Evolutionary conservation across 2,113 vertebrate species (phyloP).

Genomic region (Hyaena hyaena): DNA sequence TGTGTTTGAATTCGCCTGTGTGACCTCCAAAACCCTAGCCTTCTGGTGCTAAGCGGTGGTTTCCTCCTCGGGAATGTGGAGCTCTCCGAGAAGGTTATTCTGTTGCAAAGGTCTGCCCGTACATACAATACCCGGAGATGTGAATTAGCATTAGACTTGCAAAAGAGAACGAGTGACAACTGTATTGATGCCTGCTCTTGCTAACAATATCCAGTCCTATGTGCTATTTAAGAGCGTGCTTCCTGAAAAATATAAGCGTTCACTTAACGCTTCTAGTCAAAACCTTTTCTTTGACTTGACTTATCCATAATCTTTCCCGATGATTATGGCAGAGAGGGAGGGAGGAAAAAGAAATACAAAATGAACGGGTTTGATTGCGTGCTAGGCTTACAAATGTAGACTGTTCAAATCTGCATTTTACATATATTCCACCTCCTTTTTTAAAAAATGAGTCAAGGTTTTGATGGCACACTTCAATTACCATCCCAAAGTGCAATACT

Average conservation of each 20-base stretch:
- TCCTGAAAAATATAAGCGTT: slow-evolving; percentile 68
- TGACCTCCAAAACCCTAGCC: slow-evolving; percentile 16
- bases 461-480: slow-evolving; percentile 84
- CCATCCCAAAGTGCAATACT: slow-evolving; percentile 77
- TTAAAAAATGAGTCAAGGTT: slow-evolving; percentile 79
- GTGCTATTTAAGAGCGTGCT: slow-evolving; percentile 70
- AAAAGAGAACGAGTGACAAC: slow-evolving; percentile 83
- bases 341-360: slow-evolving; percentile 71
- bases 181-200: slow-evolving; percentile 79
- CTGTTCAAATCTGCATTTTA: slow-evolving; percentile 81
- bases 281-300: slow-evolving; percentile 78
- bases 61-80: slow-evolving; percentile 49
- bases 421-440: slow-evolving; percentile 81
- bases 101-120: slow-evolving; percentile 56
- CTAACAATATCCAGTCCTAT: slow-evolving; percentile 73
- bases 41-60: slow-evolving; percentile 36
- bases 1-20: slow-evolving; percentile 53
- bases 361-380: slow-evolving; percentile 77
- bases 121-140: slow-evolving; percentile 60
- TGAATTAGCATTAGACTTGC: slow-evolving; percentile 79
- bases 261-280: slow-evolving; percentile 71
- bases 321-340: slow-evolving; percentile 62
- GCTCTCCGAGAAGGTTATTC: slow-evolving; percentile 59
- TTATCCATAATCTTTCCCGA: slow-evolving; percentile 62
- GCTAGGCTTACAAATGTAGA: slow-evolving; percentile 78